Conservation (phyloP, 2,113 vertebrate species). For the Tetrax tetrax region DNA sequence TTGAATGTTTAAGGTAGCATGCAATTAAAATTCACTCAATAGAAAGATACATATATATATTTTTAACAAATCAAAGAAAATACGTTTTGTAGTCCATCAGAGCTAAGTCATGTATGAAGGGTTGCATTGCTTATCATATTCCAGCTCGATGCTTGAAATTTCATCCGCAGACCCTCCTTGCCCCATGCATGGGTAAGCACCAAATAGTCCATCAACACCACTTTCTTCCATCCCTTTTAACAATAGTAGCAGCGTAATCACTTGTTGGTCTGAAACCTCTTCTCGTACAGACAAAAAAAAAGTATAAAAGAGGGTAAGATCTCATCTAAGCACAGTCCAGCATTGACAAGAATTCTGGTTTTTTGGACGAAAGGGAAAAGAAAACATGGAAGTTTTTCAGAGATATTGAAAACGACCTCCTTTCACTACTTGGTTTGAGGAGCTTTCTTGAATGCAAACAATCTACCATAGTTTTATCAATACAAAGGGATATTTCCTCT, state of each 20-base stretch:
- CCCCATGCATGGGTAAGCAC: background rate
- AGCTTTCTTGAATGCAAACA: background rate
- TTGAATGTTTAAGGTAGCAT: background rate
- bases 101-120: background rate
- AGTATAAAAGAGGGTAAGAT: accelerated
- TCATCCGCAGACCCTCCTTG: background rate
- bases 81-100: background rate
- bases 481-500: background rate
- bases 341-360: background rate
- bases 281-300: background rate
- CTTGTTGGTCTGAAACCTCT: background rate
- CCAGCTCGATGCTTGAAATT: background rate
- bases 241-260: accelerated
- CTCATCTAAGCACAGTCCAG: background rate
- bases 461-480: background rate
- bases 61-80: background rate
- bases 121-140: background rate
- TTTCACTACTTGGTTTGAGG: background rate
- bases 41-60: background rate
- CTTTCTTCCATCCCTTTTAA: background rate
- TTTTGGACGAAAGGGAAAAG: background rate
- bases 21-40: background rate
- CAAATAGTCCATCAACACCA: background rate
- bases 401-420: background rate
- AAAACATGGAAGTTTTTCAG: background rate